phyloP scores from a whole-genome alignment of 2,888 invertebrate species.

The Drosophila borealis region DNA sequence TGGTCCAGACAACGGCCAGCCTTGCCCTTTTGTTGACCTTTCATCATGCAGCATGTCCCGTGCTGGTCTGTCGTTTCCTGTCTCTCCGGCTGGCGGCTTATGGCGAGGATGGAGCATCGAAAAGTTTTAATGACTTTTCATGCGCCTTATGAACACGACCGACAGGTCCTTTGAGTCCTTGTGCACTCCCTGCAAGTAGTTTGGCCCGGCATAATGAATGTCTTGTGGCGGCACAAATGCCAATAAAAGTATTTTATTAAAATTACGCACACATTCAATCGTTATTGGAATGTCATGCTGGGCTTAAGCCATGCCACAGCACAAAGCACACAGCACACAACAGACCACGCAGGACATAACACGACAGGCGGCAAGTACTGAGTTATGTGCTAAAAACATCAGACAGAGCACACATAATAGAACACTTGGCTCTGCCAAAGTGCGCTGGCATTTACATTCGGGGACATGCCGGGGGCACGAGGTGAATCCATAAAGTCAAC shows the following conservation, averaged over 20 bases:
- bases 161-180: constrained; percentile 22
- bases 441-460: constrained; percentile 51
- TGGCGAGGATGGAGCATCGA: constrained; percentile 43
- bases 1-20: constrained; percentile 25
- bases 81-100: constrained; percentile 40
- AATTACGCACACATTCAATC: constrained; percentile 81
- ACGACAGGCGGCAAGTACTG: constrained; percentile 38
- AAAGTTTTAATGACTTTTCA: constrained; percentile 77
- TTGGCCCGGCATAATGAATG: constrained; percentile 42
- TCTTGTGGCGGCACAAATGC: constrained; percentile 69
- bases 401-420: constrained; percentile 29
- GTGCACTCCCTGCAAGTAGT: constrained; percentile 26
- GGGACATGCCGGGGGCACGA: background rate
- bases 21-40: constrained; percentile 70
- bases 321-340: constrained; percentile 4
- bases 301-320: constrained; percentile 37
- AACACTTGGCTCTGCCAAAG: constrained; percentile 44
- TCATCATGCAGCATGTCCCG: constrained; percentile 41
- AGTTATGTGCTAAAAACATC: constrained; percentile 42
- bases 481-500: constrained; percentile 7
- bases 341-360: constrained; percentile 25
- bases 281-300: constrained; percentile 76
- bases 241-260: constrained; percentile 81
- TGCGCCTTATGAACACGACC: constrained; percentile 59
- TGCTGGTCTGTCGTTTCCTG: constrained; percentile 2